phyloP scores from a whole-genome alignment of 2,888 invertebrate species.

The Trachelus iudaicus region DNA sequence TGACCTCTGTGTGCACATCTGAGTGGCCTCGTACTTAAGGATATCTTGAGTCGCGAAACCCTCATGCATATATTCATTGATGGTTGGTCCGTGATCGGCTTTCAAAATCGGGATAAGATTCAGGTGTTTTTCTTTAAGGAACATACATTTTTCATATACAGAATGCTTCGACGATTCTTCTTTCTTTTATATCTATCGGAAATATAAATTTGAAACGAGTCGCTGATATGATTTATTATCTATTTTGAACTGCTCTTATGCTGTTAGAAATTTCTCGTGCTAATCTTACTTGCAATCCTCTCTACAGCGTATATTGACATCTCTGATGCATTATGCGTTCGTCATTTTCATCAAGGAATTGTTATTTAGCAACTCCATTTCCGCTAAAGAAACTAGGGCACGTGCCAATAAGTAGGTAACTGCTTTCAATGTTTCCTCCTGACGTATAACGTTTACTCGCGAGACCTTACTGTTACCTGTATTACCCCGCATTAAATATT shows the following conservation, averaged over 20 bases:
- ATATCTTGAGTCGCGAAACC: not conserved
- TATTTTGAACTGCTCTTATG: not conserved
- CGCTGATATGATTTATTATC: not conserved
- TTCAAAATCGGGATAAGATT: not conserved
- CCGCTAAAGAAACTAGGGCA: slow-evolving; percentile 23
- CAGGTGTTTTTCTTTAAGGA: not conserved
- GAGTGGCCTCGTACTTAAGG: not conserved
- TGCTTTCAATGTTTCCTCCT: slow-evolving; percentile 23
- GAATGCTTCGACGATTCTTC: not conserved
- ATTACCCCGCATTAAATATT: slow-evolving; percentile 10
- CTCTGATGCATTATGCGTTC: not conserved
- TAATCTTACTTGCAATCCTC: not conserved
- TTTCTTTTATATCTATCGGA: not conserved
- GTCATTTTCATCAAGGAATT: slow-evolving; percentile 16
- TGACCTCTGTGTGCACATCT: not conserved
- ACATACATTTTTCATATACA: not conserved
- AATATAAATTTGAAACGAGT: not conserved
- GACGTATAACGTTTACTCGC: slow-evolving; percentile 23
- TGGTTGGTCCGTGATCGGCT: not conserved
- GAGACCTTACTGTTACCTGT: slow-evolving; percentile 20
- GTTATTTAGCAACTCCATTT: slow-evolving; percentile 42
- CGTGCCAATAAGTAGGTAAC: slow-evolving; percentile 3
- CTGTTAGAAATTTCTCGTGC: not conserved
- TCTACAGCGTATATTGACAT: not conserved
- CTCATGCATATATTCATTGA: not conserved